These are phyloP conservation scores for Creontiades dilutus DNA, from an alignment of 2,888 invertebrate genomes.

Conservation along the genomic window DNA sequence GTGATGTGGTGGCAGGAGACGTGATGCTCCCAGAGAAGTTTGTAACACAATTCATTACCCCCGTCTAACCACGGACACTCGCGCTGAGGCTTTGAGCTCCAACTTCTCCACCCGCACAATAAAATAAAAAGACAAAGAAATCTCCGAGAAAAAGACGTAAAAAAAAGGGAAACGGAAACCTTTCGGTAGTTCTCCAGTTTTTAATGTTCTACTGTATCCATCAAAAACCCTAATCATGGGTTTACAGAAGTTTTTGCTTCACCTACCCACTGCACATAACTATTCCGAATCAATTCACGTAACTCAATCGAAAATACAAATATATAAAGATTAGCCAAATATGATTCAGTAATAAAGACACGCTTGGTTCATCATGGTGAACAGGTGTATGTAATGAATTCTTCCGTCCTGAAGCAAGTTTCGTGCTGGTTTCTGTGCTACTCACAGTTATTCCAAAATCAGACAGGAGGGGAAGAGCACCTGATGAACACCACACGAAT, in stretches of 20 bases:
- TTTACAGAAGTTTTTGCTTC: not conserved
- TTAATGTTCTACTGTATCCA: not conserved
- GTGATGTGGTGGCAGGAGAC: conserved; percentile 69
- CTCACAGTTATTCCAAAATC: no score
- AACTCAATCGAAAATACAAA: not conserved
- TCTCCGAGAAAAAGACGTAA: not conserved
- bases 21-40: conserved; percentile 70
- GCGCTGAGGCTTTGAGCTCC: not conserved
- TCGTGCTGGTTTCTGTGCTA: no score
- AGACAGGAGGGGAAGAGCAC: no score
- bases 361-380: no score
- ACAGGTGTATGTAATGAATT: no score
- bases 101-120: conserved; percentile 14
- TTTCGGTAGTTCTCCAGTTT: not conserved
- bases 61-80: conserved; percentile 31
- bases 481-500: no score
- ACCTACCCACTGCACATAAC: not conserved
- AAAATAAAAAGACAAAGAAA: not conserved
- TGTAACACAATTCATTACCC: conserved; percentile 60
- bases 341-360: no score
- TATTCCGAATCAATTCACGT: not conserved
- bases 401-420: no score
- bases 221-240: not conserved
- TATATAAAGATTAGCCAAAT: not conserved
- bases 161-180: conserved; percentile 6